Conservation (phyloP, 1,140 invertebrate genomes). For the Triops longicaudatus region DNA sequence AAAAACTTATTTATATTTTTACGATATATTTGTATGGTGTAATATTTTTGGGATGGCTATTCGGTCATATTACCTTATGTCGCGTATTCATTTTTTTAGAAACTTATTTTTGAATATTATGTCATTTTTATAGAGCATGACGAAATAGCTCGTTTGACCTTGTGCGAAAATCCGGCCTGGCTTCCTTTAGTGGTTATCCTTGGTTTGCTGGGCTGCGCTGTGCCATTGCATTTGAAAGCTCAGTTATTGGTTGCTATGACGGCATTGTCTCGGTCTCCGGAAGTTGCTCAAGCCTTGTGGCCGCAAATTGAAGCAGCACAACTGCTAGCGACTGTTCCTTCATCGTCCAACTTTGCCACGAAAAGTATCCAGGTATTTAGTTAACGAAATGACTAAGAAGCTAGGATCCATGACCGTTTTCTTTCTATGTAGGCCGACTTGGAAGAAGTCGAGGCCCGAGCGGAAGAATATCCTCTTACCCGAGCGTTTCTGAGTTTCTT, state of each 20-base stretch:
- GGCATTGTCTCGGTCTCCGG: slow-evolving; percentile 60
- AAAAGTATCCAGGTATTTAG: slow-evolving; percentile 7
- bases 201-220: slow-evolving; percentile 67
- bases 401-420: no score
- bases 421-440: slow-evolving; percentile 41
- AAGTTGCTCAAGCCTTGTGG: slow-evolving; percentile 72
- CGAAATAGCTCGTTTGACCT: slow-evolving; percentile 62
- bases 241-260: slow-evolving; percentile 66
- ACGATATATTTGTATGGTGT: no score
- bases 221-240: slow-evolving; percentile 75
- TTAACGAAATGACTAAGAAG: no score
- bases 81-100: slow-evolving; percentile 21
- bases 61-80: no score
- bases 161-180: slow-evolving; percentile 82
- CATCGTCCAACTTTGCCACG: slow-evolving; percentile 36
- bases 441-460: slow-evolving; percentile 73
- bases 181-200: slow-evolving; percentile 66
- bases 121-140: slow-evolving; percentile 49
- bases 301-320: slow-evolving; percentile 76
- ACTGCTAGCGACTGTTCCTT: slow-evolving; percentile 61
- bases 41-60: no score
- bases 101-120: slow-evolving; percentile 9
- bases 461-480: slow-evolving; percentile 78
- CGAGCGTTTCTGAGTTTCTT: slow-evolving; percentile 69
- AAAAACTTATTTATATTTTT: slow-evolving; percentile 19